Evolutionary conservation across 2,888 invertebrate genomes (phyloP).

Genomic region (Melanargia galathea): DNA sequence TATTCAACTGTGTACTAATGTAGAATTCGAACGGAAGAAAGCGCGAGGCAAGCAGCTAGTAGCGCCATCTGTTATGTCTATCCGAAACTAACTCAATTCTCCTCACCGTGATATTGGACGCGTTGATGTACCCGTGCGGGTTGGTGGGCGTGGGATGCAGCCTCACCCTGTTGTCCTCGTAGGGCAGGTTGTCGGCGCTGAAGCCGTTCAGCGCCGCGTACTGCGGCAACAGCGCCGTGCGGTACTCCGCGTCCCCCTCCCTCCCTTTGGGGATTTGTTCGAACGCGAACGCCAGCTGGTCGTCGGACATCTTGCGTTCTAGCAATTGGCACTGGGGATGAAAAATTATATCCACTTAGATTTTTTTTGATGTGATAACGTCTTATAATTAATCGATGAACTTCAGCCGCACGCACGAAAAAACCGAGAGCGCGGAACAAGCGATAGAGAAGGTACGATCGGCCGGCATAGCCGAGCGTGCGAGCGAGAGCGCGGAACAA

Average conservation of each 20-base stretch:
- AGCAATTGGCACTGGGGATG: slow-evolving; percentile 68
- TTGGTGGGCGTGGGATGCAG: slow-evolving; percentile 92
- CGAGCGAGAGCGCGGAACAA: no score
- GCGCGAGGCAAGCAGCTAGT: no score
- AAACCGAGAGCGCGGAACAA: no score
- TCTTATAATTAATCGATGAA: no score
- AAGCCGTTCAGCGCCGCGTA: slow-evolving; percentile 81
- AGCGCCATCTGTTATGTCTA: no score
- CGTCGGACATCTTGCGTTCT: slow-evolving; percentile 84
- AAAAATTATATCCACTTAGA: not conserved
- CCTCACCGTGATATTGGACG: slow-evolving; percentile 93
- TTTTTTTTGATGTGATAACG: no score
- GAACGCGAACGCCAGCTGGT: slow-evolving; percentile 91
- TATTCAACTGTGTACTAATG: no score
- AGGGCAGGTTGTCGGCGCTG: slow-evolving; percentile 90
- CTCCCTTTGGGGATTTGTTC: slow-evolving; percentile 91
- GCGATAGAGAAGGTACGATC: no score
- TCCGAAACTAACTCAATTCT: no score
- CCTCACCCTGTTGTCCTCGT: slow-evolving; percentile 93
- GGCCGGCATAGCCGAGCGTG: no score
- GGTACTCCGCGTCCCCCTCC: slow-evolving; percentile 81
- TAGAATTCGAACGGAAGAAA: no score
- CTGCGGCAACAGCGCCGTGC: slow-evolving; percentile 88
- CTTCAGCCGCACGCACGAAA: no score
- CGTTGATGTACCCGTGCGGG: slow-evolving; percentile 95